Base-by-base conservation (phyloP, 2,113 vertebrate genomes). In the Cynopterus brachyotis region DNA sequence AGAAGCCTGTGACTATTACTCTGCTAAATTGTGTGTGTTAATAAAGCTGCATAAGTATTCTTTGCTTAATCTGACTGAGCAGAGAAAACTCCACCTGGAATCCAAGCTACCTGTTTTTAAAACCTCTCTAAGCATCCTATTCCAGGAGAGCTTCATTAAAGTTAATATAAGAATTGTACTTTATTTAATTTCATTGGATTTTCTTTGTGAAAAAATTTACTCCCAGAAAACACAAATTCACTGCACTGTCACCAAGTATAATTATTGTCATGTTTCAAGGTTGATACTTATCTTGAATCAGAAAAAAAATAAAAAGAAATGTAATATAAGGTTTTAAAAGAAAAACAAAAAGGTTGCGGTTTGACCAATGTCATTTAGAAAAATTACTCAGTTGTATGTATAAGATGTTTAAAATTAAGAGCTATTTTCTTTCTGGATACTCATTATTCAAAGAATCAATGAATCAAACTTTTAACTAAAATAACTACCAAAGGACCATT, bases 91-190 rank as follows among this genome's bases (percentile, higher is more conserved):
- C 26, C 11, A 86, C 12, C 40, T 96, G 55, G 64, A 47, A 94
- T 92, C 76, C 3, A 64, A 6, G 28, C 70, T 93, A 87, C 78
- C 69, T 96, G 11, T 2, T 89, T 97, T 72, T 64, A 62, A 79
- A 95, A 89, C 45, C 53, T 96, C 73, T 45, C 42, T 24, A 75
- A 96, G 5, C 0, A 66, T 96, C 94, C 86, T 45, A 97, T 15
- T 37, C 89, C 24, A 7, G 76, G 64, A 97, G 75, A 92, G 0
- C 19, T 76, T 96, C 91, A 92, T 97, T 96, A 92, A 97, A 95
- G 13, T 95, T 94, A 96, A 78, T 92, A 90, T 1, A 92, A 7
- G 4, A 83, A 76, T 91, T 89, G 60, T 37, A 95, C 90, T 97
- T 96, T 35, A 87, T 47, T 96, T 47, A 93, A 82, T 95, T 95